phyloP scores from a whole-genome alignment of 2,113 vertebrate species.

The Emydocephalus ijimae region DNA sequence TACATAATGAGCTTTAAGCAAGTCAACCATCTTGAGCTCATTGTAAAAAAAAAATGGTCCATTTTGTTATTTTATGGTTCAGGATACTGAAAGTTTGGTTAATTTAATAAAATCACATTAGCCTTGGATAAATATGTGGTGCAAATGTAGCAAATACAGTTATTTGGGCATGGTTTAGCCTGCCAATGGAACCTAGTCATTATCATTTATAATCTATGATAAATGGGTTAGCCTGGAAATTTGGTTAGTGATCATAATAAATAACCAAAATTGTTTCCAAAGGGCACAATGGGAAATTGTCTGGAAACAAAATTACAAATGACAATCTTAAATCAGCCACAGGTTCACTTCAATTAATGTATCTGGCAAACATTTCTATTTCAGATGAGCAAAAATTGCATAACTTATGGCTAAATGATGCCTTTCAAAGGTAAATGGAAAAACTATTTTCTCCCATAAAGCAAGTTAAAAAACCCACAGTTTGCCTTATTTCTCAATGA shows the following conservation, averaged over 20 bases:
- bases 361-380: not conserved
- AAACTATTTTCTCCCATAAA: not conserved
- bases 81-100: not conserved
- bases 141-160: not conserved
- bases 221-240: not conserved
- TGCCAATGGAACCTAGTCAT: not conserved
- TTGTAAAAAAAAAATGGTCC: not conserved
- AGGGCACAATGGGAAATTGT: not conserved
- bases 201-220: not conserved
- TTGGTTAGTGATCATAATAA: not conserved
- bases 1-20: not conserved
- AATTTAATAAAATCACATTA: not conserved
- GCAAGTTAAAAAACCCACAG: not conserved
- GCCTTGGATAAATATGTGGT: not conserved
- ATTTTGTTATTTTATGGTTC: not conserved
- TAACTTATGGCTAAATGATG: not conserved
- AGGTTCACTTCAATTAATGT: not conserved
- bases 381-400: not conserved
- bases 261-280: not conserved
- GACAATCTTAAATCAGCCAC: not conserved
- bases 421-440: not conserved
- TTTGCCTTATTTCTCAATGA: slow-evolving; percentile 21
- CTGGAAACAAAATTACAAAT: not conserved
- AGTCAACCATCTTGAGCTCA: not conserved
- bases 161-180: not conserved